Base-by-base conservation (phyloP, 2,797 vertebrate genomes). In the Phrynocephalus guinanensis region DNA sequence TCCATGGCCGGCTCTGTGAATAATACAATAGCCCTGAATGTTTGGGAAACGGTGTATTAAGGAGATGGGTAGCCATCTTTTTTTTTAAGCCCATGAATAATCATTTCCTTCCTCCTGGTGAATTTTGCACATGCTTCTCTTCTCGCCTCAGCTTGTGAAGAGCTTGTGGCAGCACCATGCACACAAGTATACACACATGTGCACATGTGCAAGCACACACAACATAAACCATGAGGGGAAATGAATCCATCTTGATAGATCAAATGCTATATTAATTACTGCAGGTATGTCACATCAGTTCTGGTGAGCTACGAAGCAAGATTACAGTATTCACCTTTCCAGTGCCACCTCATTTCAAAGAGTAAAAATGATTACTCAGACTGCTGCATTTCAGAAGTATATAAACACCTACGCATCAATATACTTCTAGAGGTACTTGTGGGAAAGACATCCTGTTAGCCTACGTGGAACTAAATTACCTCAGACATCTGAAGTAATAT, bases 271-370 rank as follows among this genome's bases (percentile, higher is more conserved):
- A 26, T 24, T 60, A 81, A 67, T n/a, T 81, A 38, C 33, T 67
- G 26, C 63, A 63, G n/a, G 24, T 26, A 91, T 50, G 80, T 84
- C 87, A 44, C 72, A 38, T 71, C 52, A 63, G 87, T 73, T 22
- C 63, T 86, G 75, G 76, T 82, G 84, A 91, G 88, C 73, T 92
- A 87, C 91, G 20, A 56, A 13, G 86, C n/a, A 92, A 73, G 88
- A 88, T 89, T 86, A 44, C 38, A 44, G 38, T 44, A 87, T 70
- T 90, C 86, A 63, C 83, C 92, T 89, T 93, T 91, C 76, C 79
- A 90, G 89, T 88, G 68, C 87, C 88, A 76, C 85, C 91, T 93
- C 72, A 15, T 85, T 88, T 92, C 84, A 89, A 86, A 94, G 93
- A 91, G 33, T 78, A 90, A 92, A 5, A 18, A 22, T 84, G 87